Evolutionary conservation across 2,113 vertebrate species (phyloP), one percentile per base, ranked within the genome.

Genomic region (Nerophis lumbriciformis): DNA sequence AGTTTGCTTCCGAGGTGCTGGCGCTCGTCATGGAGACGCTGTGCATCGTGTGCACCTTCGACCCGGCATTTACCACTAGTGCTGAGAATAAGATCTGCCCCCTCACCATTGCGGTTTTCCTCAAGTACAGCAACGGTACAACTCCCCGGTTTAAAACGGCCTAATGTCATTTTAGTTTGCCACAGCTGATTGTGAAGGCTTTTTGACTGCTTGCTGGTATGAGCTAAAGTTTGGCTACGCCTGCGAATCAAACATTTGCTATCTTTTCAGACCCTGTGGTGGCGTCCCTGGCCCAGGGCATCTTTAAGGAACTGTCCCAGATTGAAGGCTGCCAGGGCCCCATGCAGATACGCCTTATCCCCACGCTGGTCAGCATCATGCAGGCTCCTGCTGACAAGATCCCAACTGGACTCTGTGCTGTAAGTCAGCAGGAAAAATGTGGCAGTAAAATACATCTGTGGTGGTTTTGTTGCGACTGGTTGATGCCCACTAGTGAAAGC

Each of bases 361-460:
- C 97, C 65, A 98, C 97, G 0, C 92, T 99, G 53, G 90, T 97
- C 89, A 98, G 95, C 93, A 99, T 98, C 81, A 98, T 99, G 97
- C 95, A 99, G 81, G 95, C 97, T 35, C 96, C 96, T 1, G 71
- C 92, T 2, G 97, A 99, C 91, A 99, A 99, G 90, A 94, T 99
- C 79, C 96, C 97, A 2, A 86, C 94, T 0, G 97, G 96, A 39
- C 94, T 99, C 35, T 99, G 97, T 82, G 93, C 94, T 68, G 97
- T 98, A 82, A 93, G 96, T 90, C 11, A 5, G 36, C 21, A 61
- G 61, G 28, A 8, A 1, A 0, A 1, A 8, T 35, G 10, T 48
- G 45, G 19, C 5, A 47, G 19, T 36, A 14, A 9, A 45, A 28
- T 3, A 28, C 28, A 28, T 28, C 28, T 28, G 28, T 28, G 28